Conservation (phyloP, 2,888 invertebrate species). For the Pollenia labialis region DNA sequence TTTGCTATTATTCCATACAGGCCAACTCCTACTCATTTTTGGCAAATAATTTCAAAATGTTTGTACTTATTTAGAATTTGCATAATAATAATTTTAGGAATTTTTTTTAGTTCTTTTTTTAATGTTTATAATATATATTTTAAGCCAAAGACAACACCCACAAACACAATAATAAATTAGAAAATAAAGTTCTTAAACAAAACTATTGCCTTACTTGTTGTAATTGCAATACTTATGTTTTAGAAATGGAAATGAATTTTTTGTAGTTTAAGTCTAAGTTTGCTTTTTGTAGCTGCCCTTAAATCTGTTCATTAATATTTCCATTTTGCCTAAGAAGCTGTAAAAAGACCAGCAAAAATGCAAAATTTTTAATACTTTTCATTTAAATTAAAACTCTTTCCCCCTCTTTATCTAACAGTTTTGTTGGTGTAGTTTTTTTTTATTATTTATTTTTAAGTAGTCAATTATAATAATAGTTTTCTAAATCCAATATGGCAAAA, state of each 20-base stretch:
- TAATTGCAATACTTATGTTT: constrained; percentile 4
- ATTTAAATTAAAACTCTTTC: not conserved
- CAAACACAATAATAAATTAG: constrained; percentile 43
- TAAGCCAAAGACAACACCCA: constrained; percentile 15
- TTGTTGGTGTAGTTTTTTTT: not conserved
- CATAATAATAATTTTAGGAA: constrained; percentile 64
- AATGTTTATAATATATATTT: constrained; percentile 11
- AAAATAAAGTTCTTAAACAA: constrained; percentile 35
- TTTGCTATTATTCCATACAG: not conserved
- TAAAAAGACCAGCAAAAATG: not conserved
- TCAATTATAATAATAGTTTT: constrained; percentile 34
- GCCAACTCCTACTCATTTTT: constrained; percentile 37
- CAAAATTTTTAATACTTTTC: not conserved
- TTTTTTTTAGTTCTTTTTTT: not conserved
- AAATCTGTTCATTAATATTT: constrained; percentile 39
- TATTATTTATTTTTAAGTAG: constrained; percentile 24
- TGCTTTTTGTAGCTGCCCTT: constrained; percentile 8
- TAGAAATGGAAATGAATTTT: constrained; percentile 32
- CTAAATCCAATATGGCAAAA: constrained; percentile 32
- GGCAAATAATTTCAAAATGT: constrained; percentile 61
- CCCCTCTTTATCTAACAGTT: not conserved
- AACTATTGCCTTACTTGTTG: constrained; percentile 44
- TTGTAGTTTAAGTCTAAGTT: not conserved
- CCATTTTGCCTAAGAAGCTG: constrained; percentile 45
- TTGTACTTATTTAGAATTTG: constrained; percentile 72